Evolutionary conservation across 1,140 invertebrate genomes (phyloP).

Genomic region (Asbolus verrucosus): DNA sequence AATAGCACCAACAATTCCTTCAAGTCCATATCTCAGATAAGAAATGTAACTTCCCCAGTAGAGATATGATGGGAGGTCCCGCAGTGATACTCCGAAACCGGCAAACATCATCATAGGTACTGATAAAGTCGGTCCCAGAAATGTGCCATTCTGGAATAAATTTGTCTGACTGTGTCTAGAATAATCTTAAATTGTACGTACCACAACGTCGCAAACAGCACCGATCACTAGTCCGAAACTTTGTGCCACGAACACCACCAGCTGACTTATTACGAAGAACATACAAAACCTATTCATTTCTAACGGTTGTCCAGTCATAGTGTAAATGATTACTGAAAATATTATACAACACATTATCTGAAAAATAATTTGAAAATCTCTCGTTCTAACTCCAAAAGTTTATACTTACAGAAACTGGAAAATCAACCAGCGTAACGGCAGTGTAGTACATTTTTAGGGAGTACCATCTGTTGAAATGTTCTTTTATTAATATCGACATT

Average conservation of each 20-base stretch:
- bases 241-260: constrained; percentile 89
- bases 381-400: background rate
- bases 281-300: constrained; percentile 82
- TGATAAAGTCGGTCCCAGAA: constrained; percentile 80
- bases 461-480: constrained; percentile 98
- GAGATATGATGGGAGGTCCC: constrained; percentile 82
- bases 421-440: constrained; percentile 86
- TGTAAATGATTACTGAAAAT: constrained; percentile 86
- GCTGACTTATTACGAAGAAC: constrained; percentile 83
- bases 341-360: constrained; percentile 75
- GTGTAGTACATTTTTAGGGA: constrained; percentile 92
- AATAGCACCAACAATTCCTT: constrained; percentile 84
- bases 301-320: constrained; percentile 87
- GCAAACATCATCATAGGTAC: constrained; percentile 92
- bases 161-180: background rate
- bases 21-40: constrained; percentile 89
- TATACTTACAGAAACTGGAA: constrained; percentile 78
- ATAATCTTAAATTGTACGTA: constrained; percentile 68
- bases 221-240: constrained; percentile 90
- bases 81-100: constrained; percentile 82
- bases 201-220: constrained; percentile 83
- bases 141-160: constrained; percentile 79
- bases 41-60: constrained; percentile 91
- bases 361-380: background rate
- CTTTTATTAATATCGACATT: constrained; percentile 90